These are phyloP conservation scores for Megaustenia siamemsis DNA, from an alignment of 2,888 invertebrate species.

Conservation along the genomic window DNA sequence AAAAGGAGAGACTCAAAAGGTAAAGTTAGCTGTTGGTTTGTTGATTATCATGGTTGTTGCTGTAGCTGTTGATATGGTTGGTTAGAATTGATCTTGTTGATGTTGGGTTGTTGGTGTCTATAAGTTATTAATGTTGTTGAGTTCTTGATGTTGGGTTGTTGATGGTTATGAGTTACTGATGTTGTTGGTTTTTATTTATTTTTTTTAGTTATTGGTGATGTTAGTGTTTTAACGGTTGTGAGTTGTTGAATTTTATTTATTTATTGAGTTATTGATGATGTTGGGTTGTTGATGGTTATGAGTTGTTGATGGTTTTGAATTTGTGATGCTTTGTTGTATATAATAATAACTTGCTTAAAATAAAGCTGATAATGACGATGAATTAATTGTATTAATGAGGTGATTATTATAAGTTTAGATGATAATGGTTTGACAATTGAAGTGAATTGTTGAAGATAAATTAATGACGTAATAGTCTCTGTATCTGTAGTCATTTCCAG, in stretches of 20 bases:
- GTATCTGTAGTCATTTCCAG: no score
- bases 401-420: no score
- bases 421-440: no score
- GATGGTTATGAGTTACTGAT: not conserved
- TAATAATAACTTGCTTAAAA: not conserved
- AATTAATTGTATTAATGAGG: not conserved
- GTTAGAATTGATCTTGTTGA: not conserved
- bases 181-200: not conserved
- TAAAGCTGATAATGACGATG: not conserved
- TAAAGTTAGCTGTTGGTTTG: conserved; percentile 52
- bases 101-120: not conserved
- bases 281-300: not conserved
- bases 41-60: no score
- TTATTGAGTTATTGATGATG: not conserved
- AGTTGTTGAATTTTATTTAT: not conserved
- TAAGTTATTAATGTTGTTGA: not conserved
- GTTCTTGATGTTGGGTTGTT: not conserved
- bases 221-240: not conserved
- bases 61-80: not conserved
- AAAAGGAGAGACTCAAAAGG: conserved; percentile 78
- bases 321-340: not conserved
- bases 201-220: not conserved
- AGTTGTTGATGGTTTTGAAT: not conserved
- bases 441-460: no score
- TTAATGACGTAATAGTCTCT: no score